Evolutionary conservation across 2,888 invertebrate species (phyloP).

Genomic region (Apamea monoglypha): DNA sequence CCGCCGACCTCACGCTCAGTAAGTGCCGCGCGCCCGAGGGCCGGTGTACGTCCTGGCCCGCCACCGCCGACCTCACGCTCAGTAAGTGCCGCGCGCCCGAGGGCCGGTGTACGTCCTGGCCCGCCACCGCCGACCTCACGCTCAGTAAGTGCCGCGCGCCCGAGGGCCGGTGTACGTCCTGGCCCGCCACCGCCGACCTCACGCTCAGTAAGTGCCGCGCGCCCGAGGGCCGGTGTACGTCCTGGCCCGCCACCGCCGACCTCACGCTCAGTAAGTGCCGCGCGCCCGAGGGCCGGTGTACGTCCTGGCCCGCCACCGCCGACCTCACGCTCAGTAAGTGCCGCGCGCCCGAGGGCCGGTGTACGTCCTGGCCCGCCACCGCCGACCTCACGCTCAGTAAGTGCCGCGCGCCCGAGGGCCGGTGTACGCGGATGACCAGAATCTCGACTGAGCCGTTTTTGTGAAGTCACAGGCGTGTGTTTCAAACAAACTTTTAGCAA

Average conservation of each 20-base stretch:
- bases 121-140: slow-evolving; percentile 96
- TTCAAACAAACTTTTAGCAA: not conserved
- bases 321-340: slow-evolving; percentile 94
- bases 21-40: not conserved
- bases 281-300: slow-evolving; percentile 75
- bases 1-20: slow-evolving; percentile 96
- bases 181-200: slow-evolving; percentile 97
- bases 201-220: slow-evolving; percentile 91
- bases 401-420: not conserved
- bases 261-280: slow-evolving; percentile 92
- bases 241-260: slow-evolving; percentile 97
- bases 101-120: slow-evolving; percentile 97
- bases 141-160: slow-evolving; percentile 85
- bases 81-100: slow-evolving; percentile 75
- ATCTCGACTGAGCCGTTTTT: not conserved
- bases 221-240: slow-evolving; percentile 90
- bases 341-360: too few relatives aligned
- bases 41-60: slow-evolving; percentile 99
- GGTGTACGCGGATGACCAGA: not conserved
- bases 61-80: slow-evolving; percentile 96
- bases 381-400: slow-evolving; percentile 93
- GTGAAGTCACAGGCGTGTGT: not conserved
- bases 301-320: slow-evolving; percentile 97
- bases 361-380: too few relatives aligned
- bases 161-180: slow-evolving; percentile 93